phyloP scores from a whole-genome alignment of 1,140 invertebrate genomes.

The Penaeus japonicus region DNA sequence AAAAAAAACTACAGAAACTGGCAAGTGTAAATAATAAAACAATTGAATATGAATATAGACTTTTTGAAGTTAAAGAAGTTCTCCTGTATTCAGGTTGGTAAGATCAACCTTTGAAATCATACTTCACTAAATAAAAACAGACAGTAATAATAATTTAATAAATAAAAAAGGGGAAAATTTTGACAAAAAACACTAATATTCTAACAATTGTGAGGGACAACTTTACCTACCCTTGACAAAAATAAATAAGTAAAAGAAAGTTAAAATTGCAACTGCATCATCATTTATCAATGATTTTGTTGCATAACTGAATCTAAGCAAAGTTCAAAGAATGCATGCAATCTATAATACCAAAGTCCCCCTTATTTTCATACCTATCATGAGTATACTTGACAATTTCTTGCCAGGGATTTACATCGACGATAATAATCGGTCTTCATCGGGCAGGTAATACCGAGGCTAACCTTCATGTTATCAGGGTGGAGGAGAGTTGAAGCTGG shows the following conservation, averaged over 20 bases:
- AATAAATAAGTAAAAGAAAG: neutral
- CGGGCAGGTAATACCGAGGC: neutral
- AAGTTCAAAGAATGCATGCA: neutral
- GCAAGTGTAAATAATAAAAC: no score
- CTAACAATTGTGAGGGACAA: neutral
- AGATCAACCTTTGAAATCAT: neutral
- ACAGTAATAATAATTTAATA: neutral
- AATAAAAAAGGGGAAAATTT: neutral
- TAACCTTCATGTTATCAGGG: slow-evolving; percentile 50
- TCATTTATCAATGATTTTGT: no score
- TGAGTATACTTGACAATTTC: slow-evolving; percentile 9
- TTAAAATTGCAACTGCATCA: neutral
- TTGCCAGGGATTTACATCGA: slow-evolving; percentile 24
- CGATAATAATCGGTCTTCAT: slow-evolving; percentile 28
- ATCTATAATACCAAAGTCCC: slow-evolving; percentile 15
- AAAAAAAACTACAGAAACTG: no score
- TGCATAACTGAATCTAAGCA: neutral
- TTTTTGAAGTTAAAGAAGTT: no score
- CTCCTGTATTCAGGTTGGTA: no score
- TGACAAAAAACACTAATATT: neutral
- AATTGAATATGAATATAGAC: no score
- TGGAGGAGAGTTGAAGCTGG: slow-evolving; percentile 41
- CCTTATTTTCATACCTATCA: slow-evolving; percentile 35
- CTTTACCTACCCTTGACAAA: neutral
- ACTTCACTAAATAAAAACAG: neutral